These are phyloP conservation scores for Acipenser transmontanus DNA, from an alignment of 2,797 vertebrate species.

Conservation along the genomic window DNA sequence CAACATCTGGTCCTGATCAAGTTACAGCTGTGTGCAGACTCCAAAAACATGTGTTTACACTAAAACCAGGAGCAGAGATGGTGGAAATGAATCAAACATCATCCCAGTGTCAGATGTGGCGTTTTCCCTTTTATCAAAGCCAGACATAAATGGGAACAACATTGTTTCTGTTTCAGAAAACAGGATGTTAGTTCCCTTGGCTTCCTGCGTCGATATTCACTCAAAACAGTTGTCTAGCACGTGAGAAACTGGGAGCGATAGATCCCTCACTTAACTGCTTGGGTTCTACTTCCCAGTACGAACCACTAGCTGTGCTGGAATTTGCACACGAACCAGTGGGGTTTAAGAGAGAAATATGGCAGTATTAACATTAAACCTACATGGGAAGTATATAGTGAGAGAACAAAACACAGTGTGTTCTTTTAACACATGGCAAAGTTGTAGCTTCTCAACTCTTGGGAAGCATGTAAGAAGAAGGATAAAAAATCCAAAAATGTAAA, in stretches of 20 bases:
- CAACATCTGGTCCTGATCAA: constrained; percentile 76
- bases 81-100: constrained; percentile 65
- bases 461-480: too few relatives aligned
- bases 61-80: constrained; percentile 59
- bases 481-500: too few relatives aligned
- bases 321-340: too few relatives aligned
- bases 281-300: too few relatives aligned
- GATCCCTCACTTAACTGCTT: too few relatives aligned
- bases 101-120: constrained; percentile 63
- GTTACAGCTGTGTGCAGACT: constrained; percentile 66
- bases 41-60: constrained; percentile 63
- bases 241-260: background rate
- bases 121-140: constrained; percentile 57
- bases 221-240: background rate
- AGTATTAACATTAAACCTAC: too few relatives aligned
- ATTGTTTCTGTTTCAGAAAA: constrained; percentile 31
- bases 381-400: too few relatives aligned
- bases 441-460: too few relatives aligned
- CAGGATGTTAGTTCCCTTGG: background rate
- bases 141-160: constrained; percentile 40
- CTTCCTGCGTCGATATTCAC: background rate
- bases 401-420: too few relatives aligned
- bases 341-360: too few relatives aligned
- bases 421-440: too few relatives aligned
- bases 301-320: too few relatives aligned